Conservation (phyloP, 1,140 invertebrate species). For the Bombus soroeensis region DNA sequence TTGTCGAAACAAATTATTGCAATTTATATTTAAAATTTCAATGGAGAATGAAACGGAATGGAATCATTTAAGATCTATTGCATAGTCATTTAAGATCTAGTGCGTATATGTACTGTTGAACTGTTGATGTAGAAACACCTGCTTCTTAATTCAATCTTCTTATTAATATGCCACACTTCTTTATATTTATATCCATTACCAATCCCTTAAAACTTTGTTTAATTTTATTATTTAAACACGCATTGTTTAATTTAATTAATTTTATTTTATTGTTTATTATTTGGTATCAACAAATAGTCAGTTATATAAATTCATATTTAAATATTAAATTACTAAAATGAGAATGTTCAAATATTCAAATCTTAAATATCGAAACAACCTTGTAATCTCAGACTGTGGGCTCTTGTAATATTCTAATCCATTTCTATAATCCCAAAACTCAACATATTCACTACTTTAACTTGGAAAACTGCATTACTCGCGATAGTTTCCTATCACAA, state of each 20-base stretch:
- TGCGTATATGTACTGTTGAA: background rate
- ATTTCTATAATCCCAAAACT: background rate
- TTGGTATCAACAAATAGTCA: too few relatives aligned
- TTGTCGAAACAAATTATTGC: background rate
- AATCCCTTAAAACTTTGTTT: background rate
- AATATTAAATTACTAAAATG: background rate
- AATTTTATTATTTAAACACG: background rate
- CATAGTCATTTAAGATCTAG: background rate
- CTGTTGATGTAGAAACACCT: background rate
- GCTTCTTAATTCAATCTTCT: background rate
- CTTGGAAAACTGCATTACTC: slow-evolving; percentile 28
- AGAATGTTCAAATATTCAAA: background rate
- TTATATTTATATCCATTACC: background rate
- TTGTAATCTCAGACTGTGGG: background rate
- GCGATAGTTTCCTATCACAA: slow-evolving; percentile 89
- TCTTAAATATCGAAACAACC: background rate
- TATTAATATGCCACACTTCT: background rate
- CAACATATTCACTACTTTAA: background rate
- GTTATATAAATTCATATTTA: background rate
- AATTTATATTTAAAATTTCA: background rate
- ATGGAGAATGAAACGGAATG: background rate
- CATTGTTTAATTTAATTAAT: background rate
- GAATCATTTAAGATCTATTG: background rate
- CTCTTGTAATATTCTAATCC: background rate
- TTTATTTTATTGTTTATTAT: background rate